These are phyloP conservation scores for Anomalospiza imberbis DNA, from an alignment of 2,797 vertebrate genomes.

Conservation along the genomic window DNA sequence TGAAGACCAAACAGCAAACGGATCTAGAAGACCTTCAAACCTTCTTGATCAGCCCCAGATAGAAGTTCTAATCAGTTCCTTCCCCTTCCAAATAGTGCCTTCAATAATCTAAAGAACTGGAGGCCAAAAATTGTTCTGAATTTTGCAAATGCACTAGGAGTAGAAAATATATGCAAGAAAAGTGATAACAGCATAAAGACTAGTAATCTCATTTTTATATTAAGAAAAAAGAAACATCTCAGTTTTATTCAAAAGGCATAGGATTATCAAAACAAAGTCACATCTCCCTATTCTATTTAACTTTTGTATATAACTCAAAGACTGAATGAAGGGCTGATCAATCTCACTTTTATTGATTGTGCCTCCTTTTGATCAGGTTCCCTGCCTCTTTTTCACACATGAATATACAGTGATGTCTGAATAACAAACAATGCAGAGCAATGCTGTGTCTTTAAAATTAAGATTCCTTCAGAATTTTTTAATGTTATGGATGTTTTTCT, in stretches of 20 bases:
- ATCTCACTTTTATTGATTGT: constrained; percentile 17
- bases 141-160: neutral
- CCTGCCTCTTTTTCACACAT: neutral
- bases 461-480: neutral
- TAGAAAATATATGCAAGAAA: neutral
- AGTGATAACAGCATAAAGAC: neutral
- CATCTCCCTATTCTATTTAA: neutral
- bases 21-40: neutral
- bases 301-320: neutral
- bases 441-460: constrained; percentile 25
- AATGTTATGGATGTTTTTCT: neutral
- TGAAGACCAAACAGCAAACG: neutral
- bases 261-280: neutral
- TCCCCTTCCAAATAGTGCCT: neutral
- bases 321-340: neutral
- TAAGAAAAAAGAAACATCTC: neutral
- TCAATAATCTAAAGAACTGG: neutral
- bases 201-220: neutral
- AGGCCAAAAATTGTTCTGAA: neutral
- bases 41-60: neutral
- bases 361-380: neutral
- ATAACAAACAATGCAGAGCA: neutral
- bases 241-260: neutral
- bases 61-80: neutral
- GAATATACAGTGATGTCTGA: neutral